Conservation (phyloP, 2,797 vertebrate species). For the Furcifer pardalis region DNA sequence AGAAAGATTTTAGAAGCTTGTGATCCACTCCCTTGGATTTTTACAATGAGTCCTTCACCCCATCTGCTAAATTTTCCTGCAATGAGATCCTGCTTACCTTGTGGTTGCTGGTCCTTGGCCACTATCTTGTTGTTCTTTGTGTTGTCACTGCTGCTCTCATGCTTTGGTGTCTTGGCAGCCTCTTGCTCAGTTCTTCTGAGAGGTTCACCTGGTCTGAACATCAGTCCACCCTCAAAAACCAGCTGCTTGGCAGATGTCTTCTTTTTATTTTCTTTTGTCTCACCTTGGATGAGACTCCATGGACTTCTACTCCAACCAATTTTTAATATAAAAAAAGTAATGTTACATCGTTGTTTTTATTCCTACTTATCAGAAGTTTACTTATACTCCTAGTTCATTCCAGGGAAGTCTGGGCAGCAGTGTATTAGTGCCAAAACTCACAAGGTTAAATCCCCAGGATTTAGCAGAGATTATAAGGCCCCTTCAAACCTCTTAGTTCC, state of each 20-base stretch:
- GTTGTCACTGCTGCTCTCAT: background rate
- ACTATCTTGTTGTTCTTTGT: background rate
- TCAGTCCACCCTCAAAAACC: fast-evolving
- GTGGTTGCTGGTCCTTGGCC: background rate
- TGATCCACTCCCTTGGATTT: no score
- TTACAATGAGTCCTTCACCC: no score
- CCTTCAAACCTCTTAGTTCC: no score
- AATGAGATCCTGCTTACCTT: constrained; percentile 33
- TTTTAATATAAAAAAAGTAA: background rate
- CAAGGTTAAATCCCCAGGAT: no score
- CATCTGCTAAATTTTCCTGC: no score
- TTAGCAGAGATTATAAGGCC: no score
- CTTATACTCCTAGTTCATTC: background rate
- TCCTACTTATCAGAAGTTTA: background rate
- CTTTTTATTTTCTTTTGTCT: constrained; percentile 9
- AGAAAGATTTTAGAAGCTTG: no score
- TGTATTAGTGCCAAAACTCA: no score
- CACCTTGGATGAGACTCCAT: constrained; percentile 5
- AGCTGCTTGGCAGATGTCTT: background rate
- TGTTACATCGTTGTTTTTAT: background rate
- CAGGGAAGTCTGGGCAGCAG: background rate
- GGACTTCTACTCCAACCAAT: background rate
- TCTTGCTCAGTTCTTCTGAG: background rate
- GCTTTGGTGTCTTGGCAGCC: background rate
- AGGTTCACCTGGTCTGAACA: background rate